Evolutionary conservation across 2,797 vertebrate species (phyloP).

Genomic region (Malacoctenus gilli): DNA sequence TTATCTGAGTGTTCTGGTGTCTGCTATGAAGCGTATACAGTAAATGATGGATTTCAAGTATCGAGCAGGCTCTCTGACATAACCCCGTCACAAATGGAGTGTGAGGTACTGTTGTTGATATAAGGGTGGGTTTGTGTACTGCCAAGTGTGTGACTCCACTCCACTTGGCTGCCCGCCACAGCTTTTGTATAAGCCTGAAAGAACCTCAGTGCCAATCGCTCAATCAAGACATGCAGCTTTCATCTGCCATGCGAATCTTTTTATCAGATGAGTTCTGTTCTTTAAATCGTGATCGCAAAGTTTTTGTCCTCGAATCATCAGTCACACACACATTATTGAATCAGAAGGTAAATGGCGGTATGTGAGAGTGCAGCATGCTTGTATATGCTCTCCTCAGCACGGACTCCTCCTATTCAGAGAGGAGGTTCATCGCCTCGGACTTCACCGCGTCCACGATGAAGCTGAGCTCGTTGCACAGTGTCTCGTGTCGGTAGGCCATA

Average conservation of each 20-base stretch:
- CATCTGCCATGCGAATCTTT: neutral
- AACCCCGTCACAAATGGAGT: too few species aligned
- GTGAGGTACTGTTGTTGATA: slow-evolving; percentile 32
- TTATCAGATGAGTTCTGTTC: too few species aligned
- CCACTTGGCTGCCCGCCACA: neutral
- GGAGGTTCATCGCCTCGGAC: slow-evolving; percentile 75
- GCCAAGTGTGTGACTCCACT: slow-evolving; percentile 1
- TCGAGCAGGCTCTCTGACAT: slow-evolving; percentile 8
- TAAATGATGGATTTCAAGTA: slow-evolving; percentile 11
- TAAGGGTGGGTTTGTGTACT: slow-evolving; percentile 19
- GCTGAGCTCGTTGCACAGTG: slow-evolving; percentile 94
- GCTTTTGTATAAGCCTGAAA: slow-evolving; percentile 22
- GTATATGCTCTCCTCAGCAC: too few species aligned
- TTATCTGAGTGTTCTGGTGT: slow-evolving; percentile 2
- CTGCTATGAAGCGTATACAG: slow-evolving; percentile 18
- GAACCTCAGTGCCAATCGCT: slow-evolving; percentile 17
- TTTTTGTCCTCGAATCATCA: too few species aligned
- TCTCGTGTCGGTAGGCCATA: slow-evolving; percentile 94
- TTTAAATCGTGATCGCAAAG: too few species aligned
- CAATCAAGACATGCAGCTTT: slow-evolving; percentile 2
- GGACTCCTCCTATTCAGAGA: slow-evolving; percentile 54
- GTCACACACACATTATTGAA: too few species aligned
- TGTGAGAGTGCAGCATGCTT: slow-evolving; percentile 34
- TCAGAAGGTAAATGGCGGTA: too few species aligned
- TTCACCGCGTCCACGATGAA: slow-evolving; percentile 92